A percentile compares a stretch with the other conserved stretches of the same genome.
Evolutionary conservation across 1,140 invertebrate genomes (phyloP).

Genomic region (Brachionus koreanus): DNA sequence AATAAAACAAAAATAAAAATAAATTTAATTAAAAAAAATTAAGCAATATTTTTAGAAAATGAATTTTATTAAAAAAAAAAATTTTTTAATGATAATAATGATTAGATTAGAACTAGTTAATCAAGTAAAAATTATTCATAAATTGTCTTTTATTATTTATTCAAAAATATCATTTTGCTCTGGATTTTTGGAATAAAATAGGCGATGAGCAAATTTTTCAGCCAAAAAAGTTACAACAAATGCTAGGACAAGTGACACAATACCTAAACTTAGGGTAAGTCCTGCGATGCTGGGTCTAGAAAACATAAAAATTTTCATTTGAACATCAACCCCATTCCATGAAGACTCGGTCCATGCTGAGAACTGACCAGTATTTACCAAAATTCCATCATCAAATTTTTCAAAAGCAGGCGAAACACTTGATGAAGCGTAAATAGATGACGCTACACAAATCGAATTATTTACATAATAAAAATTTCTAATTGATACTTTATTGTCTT

Average conservation of each 20-base stretch:
- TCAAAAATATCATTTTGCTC: conserved; percentile 20
- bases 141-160: too few relatives aligned
- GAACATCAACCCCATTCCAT: conserved; percentile 17
- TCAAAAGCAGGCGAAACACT: conserved; percentile 36
- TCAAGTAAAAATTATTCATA: too few relatives aligned
- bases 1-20: too few relatives aligned
- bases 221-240: not conserved
- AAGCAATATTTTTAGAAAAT: not conserved
- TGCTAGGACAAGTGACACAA: not conserved
- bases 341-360: conserved; percentile 38
- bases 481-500: conserved; percentile 4
- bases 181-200: not conserved
- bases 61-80: not conserved
- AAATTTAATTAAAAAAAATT: too few relatives aligned
- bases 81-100: not conserved
- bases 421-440: conserved; percentile 11
- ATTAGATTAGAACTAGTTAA: not conserved
- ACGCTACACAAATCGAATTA: not conserved
- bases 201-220: not conserved
- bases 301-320: conserved; percentile 39
- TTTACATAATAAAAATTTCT: conserved; percentile 26
- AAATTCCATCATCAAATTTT: conserved; percentile 15
- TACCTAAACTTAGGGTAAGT: not conserved
- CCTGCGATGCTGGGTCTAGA: not conserved
- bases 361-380: not conserved